These are phyloP conservation scores for Heliconius erato DNA, from an alignment of 2,888 invertebrate species.

Conservation along the genomic window DNA sequence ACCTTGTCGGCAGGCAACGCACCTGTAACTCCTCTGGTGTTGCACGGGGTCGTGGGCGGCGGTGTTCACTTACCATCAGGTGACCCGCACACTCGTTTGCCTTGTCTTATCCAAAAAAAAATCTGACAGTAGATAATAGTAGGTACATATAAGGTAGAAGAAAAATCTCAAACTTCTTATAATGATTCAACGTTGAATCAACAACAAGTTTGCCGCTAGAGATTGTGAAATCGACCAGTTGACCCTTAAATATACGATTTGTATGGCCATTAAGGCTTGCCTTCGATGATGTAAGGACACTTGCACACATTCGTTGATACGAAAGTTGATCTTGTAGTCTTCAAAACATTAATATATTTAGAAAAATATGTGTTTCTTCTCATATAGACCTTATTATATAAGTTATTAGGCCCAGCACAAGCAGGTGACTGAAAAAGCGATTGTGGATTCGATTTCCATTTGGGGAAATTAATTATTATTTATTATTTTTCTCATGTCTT, in stretches of 20 bases:
- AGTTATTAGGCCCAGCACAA: no score
- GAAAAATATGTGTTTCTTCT: background rate
- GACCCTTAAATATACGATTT: slow-evolving; percentile 38
- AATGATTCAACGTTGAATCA: background rate
- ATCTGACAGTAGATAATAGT: background rate
- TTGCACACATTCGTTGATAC: slow-evolving; percentile 51
- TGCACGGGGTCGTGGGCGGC: no score
- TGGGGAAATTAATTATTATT: no score
- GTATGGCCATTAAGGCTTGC: slow-evolving; percentile 53
- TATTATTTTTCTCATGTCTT: no score
- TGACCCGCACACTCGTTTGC: no score
- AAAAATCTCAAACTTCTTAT: background rate
- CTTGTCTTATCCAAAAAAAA: no score
- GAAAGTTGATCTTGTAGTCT: slow-evolving; percentile 50
- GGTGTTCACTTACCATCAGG: no score
- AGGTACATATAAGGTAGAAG: background rate
- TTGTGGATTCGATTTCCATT: no score
- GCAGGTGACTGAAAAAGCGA: no score
- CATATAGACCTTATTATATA: background rate
- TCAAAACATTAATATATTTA: slow-evolving; percentile 1
- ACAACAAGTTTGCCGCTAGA: background rate
- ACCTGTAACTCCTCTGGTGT: no score
- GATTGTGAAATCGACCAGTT: slow-evolving; percentile 17
- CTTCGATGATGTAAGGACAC: slow-evolving; percentile 55
- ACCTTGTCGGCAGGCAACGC: no score